Conservation (phyloP, 2,113 vertebrate species). For the Oncorhynchus mykiss region DNA sequence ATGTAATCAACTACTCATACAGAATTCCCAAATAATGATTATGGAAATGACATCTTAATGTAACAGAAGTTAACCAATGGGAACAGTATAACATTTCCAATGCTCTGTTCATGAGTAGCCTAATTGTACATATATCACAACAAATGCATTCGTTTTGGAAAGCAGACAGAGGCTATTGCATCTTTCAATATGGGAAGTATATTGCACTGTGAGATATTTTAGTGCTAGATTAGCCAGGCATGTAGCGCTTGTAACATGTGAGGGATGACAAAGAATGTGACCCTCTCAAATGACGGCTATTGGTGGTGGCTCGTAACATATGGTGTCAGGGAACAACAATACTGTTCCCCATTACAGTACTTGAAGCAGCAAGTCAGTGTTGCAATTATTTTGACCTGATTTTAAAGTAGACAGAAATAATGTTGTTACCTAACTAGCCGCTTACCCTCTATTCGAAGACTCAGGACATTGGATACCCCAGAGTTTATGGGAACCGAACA, state of each 20-base stretch:
- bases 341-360: conserved; percentile 26
- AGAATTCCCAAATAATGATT: background rate
- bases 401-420: conserved; percentile 36
- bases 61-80: background rate
- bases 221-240: conserved; percentile 59
- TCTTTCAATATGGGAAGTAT: conserved; percentile 12
- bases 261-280: conserved; percentile 46
- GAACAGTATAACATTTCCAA: background rate
- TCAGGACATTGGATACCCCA: conserved; percentile 27
- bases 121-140: background rate
- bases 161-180: too few species aligned
- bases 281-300: conserved; percentile 60
- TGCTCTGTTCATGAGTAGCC: background rate
- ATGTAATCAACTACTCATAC: background rate
- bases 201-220: conserved; percentile 53
- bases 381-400: conserved; percentile 37
- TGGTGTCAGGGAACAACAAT: conserved; percentile 52
- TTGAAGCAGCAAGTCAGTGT: conserved; percentile 27
- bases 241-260: conserved; percentile 50
- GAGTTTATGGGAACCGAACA: conserved; percentile 11
- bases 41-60: background rate
- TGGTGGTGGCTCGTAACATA: conserved; percentile 48
- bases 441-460: background rate
- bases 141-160: too few species aligned
- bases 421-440: background rate